Evolutionary conservation across 2,888 invertebrate species (phyloP).

Genomic region (Girardia tigrina): DNA sequence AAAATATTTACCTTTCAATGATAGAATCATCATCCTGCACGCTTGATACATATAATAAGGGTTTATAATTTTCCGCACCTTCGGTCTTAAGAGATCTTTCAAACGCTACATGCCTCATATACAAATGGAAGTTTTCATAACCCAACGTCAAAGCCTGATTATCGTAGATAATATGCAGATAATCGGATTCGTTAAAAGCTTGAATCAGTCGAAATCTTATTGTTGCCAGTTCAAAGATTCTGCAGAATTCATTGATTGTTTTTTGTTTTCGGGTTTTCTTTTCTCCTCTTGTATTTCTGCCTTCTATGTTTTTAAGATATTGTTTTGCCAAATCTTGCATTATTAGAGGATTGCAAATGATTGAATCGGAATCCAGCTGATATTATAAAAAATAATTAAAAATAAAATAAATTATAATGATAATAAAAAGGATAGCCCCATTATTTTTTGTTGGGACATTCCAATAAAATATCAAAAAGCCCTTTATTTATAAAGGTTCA

Average conservation of each 20-base stretch:
- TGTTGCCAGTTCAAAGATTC: constrained; percentile 44
- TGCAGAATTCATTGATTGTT: constrained; percentile 40
- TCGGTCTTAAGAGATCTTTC: constrained; percentile 48
- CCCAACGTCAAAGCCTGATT: constrained; percentile 45
- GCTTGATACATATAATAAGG: constrained; percentile 46
- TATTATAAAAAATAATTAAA: no score
- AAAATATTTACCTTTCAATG: constrained; percentile 44
- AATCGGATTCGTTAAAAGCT: constrained; percentile 36
- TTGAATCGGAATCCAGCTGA: background rate
- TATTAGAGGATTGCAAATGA: constrained; percentile 41
- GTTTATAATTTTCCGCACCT: constrained; percentile 43
- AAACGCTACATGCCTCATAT: constrained; percentile 47
- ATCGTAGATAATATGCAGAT: constrained; percentile 41
- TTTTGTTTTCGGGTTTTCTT: constrained; percentile 30
- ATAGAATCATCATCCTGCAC: constrained; percentile 45
- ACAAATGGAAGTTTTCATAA: constrained; percentile 48
- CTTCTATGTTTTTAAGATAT: constrained; percentile 29
- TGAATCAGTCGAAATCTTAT: constrained; percentile 45
- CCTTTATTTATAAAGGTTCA: background rate
- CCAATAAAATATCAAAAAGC: no score
- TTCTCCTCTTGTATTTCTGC: constrained; percentile 29
- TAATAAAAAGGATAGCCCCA: background rate
- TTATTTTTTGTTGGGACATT: no score
- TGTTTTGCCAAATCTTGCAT: constrained; percentile 39
- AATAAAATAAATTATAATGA: background rate